Percentiles rank a stretch among this genome's conserved stretches.
These are phyloP conservation scores for Podocnemis expansa DNA, from an alignment of 2,113 vertebrate species.

Conservation along the genomic window DNA sequence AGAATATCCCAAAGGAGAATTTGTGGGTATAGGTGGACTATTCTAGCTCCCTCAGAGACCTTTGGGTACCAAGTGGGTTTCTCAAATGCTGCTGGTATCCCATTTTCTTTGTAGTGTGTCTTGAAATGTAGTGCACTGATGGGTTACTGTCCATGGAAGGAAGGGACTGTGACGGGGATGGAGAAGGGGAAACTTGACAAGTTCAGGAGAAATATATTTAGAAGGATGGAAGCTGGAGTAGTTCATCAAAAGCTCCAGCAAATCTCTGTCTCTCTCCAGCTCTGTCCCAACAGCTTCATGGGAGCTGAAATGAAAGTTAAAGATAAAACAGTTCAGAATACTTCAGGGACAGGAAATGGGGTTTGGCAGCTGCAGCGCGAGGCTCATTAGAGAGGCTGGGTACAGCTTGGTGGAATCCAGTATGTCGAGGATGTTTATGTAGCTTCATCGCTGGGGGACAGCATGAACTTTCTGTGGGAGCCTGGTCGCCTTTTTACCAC, in stretches of 20 bases:
- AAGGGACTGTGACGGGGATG: accelerated
- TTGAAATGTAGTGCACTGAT: accelerated
- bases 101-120: background rate
- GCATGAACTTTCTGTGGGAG: accelerated
- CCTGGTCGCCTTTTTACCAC: accelerated
- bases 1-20: background rate
- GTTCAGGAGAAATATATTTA: background rate
- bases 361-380: accelerated
- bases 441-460: accelerated
- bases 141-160: accelerated
- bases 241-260: background rate
- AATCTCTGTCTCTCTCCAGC: background rate
- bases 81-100: background rate
- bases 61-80: background rate
- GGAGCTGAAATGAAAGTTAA: background rate
- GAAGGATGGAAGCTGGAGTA: background rate
- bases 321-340: accelerated
- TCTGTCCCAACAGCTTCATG: background rate
- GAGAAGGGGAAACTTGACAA: background rate
- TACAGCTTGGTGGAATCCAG: accelerated
- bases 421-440: accelerated
- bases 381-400: background rate
- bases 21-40: background rate
- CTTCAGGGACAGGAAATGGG: background rate
- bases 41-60: background rate